Conservation (phyloP, 2,888 invertebrate genomes). For the Drosophila phalerata region DNA sequence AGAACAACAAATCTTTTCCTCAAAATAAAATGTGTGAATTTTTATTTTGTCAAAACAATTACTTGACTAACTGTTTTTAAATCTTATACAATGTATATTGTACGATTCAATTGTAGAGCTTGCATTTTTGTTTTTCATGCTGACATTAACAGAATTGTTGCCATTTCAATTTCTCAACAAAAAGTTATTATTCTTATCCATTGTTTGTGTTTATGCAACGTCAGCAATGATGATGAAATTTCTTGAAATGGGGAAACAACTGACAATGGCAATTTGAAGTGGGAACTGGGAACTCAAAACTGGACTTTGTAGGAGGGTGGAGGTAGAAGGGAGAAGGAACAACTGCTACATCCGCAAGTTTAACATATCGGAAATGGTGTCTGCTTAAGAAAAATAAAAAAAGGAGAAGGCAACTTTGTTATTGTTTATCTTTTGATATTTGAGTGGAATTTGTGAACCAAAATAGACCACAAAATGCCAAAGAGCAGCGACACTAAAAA, state of each 20-base stretch:
- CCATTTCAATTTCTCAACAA: constrained; percentile 42
- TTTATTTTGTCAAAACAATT: neutral
- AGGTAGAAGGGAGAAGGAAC: too few relatives aligned
- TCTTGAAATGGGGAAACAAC: constrained; percentile 30
- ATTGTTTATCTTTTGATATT: constrained; percentile 43
- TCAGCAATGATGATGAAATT: constrained; percentile 39
- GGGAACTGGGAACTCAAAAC: constrained; percentile 11
- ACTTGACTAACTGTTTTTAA: neutral
- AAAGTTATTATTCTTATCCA: constrained; percentile 20
- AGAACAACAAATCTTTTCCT: too few relatives aligned
- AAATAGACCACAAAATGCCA: constrained; percentile 59
- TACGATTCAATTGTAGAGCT: neutral
- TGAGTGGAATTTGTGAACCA: constrained; percentile 35
- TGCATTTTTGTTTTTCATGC: constrained; percentile 23
- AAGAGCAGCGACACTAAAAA: constrained; percentile 70
- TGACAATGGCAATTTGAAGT: constrained; percentile 5
- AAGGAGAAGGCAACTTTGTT: constrained; percentile 1
- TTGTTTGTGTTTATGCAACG: constrained; percentile 54
- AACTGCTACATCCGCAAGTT: constrained; percentile 56
- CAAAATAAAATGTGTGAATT: too few relatives aligned
- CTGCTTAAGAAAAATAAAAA: neutral
- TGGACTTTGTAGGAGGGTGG: neutral
- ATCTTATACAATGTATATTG: neutral
- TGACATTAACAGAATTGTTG: constrained; percentile 35
- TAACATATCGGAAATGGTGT: constrained; percentile 43